These are phyloP conservation scores for Lycopodina hypogea DNA, from an alignment of 37 sponge, comb jelly and placozoan genomes.

Conservation along the genomic window DNA sequence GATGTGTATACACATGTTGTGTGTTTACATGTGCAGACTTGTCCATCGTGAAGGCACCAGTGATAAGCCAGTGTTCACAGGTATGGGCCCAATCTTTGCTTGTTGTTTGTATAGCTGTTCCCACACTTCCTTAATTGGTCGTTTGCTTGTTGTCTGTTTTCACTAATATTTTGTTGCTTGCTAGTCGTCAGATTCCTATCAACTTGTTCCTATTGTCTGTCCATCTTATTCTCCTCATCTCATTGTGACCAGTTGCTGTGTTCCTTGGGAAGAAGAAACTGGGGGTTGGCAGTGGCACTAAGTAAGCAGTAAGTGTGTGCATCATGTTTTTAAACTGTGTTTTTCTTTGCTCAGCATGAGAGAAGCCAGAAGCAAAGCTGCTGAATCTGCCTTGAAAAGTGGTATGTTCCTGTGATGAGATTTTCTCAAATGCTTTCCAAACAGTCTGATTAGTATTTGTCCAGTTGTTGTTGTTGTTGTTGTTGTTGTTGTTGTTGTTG, in stretches of 20 bases:
- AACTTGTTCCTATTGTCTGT: not conserved
- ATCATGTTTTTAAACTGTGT: not conserved
- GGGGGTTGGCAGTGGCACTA: not conserved
- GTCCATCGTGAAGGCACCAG: not conserved
- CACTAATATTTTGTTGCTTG: not conserved
- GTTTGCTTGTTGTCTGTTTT: not conserved
- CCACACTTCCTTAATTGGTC: not conserved
- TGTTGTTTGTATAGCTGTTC: not conserved
- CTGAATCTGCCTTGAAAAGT: conserved; percentile 30
- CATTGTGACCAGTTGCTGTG: conserved; percentile 1
- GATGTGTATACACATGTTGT: not conserved
- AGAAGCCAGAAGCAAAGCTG: conserved; percentile 33
- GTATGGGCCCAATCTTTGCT: not conserved
- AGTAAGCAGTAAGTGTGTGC: not conserved
- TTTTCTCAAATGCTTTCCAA: not conserved
- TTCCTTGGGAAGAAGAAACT: conserved; percentile 18
- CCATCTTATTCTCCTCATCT: not conserved
- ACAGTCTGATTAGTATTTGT: not conserved
- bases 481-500: no score
- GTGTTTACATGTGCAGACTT: not conserved
- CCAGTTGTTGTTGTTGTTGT: no score
- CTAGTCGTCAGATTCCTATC: not conserved
- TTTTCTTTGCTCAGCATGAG: conserved; percentile 8
- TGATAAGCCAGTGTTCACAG: conserved; percentile 7
- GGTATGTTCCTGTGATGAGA: no score